These are phyloP conservation scores for Tetramorium parvispinum DNA, from an alignment of 1,140 invertebrate genomes.

Conservation along the genomic window DNA sequence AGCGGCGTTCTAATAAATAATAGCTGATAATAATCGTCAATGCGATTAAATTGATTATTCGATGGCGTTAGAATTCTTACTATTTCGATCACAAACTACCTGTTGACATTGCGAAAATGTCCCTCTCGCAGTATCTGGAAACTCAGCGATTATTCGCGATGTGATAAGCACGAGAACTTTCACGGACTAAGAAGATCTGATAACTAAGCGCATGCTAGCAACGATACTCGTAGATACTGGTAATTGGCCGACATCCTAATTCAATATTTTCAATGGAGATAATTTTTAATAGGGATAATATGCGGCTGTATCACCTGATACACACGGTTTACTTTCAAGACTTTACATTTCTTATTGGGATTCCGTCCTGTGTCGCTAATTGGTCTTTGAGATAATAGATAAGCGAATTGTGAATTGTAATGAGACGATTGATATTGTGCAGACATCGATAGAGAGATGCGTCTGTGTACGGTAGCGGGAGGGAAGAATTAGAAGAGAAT, in stretches of 20 bases:
- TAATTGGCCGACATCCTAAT: constrained; percentile 24
- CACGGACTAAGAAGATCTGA: constrained; percentile 24
- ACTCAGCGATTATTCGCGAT: neutral
- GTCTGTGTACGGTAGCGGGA: neutral
- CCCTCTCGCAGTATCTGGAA: neutral
- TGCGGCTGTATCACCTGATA: neutral
- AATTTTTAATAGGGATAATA: constrained; percentile 34
- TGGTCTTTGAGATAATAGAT: neutral
- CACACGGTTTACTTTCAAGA: neutral
- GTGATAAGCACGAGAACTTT: constrained; percentile 30
- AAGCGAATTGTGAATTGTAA: neutral
- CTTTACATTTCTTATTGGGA: constrained; percentile 17
- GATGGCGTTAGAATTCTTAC: neutral
- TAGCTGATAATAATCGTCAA: neutral
- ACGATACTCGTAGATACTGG: neutral
- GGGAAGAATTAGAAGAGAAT: neutral
- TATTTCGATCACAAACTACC: constrained; percentile 16
- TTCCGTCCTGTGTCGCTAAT: constrained; percentile 30
- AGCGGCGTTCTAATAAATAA: neutral
- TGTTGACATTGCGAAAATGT: constrained; percentile 41
- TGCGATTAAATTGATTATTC: neutral
- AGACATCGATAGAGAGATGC: neutral
- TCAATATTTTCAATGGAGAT: constrained; percentile 40
- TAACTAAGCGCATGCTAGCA: constrained; percentile 24
- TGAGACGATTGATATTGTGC: neutral